phyloP scores from a whole-genome alignment of 2,113 vertebrate genomes.

The Cercocebus atys region DNA sequence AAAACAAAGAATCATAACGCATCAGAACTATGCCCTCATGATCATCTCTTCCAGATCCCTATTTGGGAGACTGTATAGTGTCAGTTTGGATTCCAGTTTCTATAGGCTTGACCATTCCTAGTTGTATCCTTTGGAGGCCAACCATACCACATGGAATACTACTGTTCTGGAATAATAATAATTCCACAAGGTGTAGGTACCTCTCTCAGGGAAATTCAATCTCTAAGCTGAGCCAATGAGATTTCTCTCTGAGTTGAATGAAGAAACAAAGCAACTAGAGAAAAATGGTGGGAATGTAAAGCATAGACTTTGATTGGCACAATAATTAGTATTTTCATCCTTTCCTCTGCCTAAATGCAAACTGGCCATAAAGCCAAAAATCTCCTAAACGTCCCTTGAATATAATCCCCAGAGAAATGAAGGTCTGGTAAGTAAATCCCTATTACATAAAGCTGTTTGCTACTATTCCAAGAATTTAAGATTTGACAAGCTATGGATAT shows the following conservation, averaged over 20 bases:
- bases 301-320: background rate
- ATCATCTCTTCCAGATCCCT: background rate
- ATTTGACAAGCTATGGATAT: background rate
- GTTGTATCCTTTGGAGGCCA: background rate
- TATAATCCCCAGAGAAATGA: background rate
- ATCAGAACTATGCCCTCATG: background rate
- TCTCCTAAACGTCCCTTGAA: background rate
- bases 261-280: background rate
- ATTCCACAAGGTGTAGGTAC: background rate
- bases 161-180: background rate
- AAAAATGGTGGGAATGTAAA: background rate
- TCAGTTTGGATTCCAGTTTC: background rate
- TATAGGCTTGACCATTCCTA: background rate
- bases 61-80: background rate
- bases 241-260: background rate
- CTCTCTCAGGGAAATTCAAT: background rate
- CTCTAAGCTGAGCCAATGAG: background rate
- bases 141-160: background rate
- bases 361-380: background rate
- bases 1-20: background rate
- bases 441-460: background rate
- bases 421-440: background rate
- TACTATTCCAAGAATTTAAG: background rate
- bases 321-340: background rate
- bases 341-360: conserved; percentile 24